Evolutionary conservation across 2,888 invertebrate genomes (phyloP).

Genomic region (Yponomeuta malinellus): DNA sequence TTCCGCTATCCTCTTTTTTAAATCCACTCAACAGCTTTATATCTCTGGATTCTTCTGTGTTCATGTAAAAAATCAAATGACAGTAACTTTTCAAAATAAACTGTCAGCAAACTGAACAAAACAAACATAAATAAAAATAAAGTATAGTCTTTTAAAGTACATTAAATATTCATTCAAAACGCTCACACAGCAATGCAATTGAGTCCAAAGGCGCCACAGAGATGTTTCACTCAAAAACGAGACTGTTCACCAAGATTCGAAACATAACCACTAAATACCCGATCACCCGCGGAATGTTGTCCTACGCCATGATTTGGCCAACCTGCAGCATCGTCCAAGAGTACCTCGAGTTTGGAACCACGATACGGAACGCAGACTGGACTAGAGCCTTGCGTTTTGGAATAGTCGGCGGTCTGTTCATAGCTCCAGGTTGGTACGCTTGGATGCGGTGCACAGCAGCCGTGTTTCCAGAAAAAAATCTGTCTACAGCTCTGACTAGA

Average conservation of each 20-base stretch:
- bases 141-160: background rate
- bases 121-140: too few relatives aligned
- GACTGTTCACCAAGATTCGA: background rate
- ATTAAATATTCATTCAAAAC: background rate
- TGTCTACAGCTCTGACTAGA: conserved; percentile 48
- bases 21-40: too few relatives aligned
- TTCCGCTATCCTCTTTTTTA: too few relatives aligned
- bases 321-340: conserved; percentile 82
- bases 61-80: too few relatives aligned
- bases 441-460: conserved; percentile 78
- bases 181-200: background rate
- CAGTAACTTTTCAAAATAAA: too few relatives aligned
- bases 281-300: conserved; percentile 77
- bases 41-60: too few relatives aligned
- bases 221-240: background rate
- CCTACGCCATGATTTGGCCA: conserved; percentile 84
- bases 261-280: background rate
- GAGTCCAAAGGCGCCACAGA: background rate
- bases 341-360: conserved; percentile 46
- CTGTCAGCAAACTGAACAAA: too few relatives aligned
- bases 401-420: conserved; percentile 83
- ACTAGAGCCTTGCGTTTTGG: conserved; percentile 80
- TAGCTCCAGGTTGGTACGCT: conserved; percentile 84
- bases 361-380: conserved; percentile 62
- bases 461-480: conserved; percentile 42